Conservation (phyloP, 2,797 vertebrate species). For the Salarias fasciatus region DNA sequence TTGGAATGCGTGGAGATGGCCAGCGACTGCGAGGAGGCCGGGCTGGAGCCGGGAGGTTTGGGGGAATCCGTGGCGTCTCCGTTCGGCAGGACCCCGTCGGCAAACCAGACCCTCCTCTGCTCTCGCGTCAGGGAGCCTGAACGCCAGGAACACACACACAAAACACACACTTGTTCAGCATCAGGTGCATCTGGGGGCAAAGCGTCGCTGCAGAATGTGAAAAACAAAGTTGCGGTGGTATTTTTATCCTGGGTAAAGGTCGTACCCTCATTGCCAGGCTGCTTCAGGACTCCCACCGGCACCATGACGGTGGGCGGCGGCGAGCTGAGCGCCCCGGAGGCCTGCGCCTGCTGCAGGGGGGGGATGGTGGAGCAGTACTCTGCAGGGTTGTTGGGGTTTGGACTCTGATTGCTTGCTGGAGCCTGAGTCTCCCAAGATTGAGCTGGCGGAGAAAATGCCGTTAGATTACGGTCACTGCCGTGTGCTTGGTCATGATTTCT, state of each 20-base stretch:
- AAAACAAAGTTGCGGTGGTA: conserved; percentile 16
- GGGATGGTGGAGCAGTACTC: conserved; percentile 99
- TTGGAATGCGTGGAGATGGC: conserved; percentile 85
- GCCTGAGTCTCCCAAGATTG: conserved; percentile 90
- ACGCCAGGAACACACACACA: background rate
- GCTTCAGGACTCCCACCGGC: conserved; percentile 96
- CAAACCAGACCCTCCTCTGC: conserved; percentile 97
- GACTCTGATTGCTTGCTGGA: conserved; percentile 90
- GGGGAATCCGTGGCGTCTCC: conserved; percentile 92
- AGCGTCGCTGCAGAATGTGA: conserved; percentile 4
- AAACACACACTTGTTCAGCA: background rate
- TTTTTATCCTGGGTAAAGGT: conserved; percentile 39
- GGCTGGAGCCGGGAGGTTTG: conserved; percentile 84
- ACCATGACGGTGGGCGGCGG: conserved; percentile 99
- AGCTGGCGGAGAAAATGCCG: conserved; percentile 76
- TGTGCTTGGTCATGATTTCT: too few relatives aligned
- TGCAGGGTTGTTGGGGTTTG: conserved; percentile 98
- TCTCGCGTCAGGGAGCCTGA: conserved; percentile 87
- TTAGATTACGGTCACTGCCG: too few relatives aligned
- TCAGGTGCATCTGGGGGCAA: background rate
- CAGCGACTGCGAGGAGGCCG: conserved; percentile 83
- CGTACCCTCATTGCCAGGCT: conserved; percentile 92
- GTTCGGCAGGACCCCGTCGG: conserved; percentile 96
- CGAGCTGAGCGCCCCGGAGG: conserved; percentile 94
- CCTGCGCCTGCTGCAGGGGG: conserved; percentile 97